phyloP scores from a whole-genome alignment of 2,113 vertebrate species.

The Campylomormyrus tamandua region DNA sequence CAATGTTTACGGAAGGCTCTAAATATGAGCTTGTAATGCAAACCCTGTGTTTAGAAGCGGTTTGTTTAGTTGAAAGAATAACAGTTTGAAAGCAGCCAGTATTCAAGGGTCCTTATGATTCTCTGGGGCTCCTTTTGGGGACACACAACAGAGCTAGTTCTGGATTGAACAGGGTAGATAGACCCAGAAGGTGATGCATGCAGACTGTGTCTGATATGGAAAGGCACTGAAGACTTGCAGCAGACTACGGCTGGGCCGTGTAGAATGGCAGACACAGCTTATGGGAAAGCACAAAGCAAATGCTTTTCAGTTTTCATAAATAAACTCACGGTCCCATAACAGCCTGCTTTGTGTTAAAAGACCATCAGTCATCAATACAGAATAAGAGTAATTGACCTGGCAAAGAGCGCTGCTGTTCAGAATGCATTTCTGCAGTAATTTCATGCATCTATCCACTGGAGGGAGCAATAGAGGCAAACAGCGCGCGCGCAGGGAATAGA shows the following conservation, averaged over 20 bases:
- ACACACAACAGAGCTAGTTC: constrained; percentile 13
- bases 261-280: background rate
- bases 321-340: background rate
- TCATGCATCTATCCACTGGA: constrained; percentile 25
- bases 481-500: constrained; percentile 27
- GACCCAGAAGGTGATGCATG: constrained; percentile 59
- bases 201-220: background rate
- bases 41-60: constrained; percentile 66
- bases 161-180: constrained; percentile 32
- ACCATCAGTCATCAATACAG: background rate
- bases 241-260: background rate
- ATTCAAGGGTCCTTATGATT: constrained; percentile 36
- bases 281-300: background rate
- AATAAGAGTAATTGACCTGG: background rate
- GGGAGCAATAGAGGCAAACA: constrained; percentile 30
- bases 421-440: background rate
- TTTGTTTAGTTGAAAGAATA: constrained; percentile 71
- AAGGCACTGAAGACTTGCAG: background rate
- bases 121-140: constrained; percentile 17
- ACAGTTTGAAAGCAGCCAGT: constrained; percentile 60
- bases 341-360: constrained; percentile 20
- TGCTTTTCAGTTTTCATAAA: background rate
- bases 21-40: constrained; percentile 66
- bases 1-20: constrained; percentile 68
- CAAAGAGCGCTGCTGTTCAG: background rate